phyloP scores from a whole-genome alignment of 2,113 vertebrate species.

The Corapipo altera region DNA sequence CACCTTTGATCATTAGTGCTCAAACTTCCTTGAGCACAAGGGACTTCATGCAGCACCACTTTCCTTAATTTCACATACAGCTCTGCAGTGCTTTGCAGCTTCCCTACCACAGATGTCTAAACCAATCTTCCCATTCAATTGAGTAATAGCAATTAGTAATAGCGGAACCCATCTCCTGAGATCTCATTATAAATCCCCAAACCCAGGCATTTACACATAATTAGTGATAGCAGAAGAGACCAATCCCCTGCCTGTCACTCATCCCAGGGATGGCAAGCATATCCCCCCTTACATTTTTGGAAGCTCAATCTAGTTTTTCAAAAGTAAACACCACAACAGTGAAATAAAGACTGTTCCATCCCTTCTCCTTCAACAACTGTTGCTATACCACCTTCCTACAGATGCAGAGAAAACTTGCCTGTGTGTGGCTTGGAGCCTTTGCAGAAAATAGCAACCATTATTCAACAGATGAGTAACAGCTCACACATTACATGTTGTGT shows the following conservation, averaged over 20 bases:
- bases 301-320: neutral
- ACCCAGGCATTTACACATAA: neutral
- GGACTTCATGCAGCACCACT: neutral
- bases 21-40: neutral
- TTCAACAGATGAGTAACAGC: slow-evolving; percentile 32
- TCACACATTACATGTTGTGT: neutral
- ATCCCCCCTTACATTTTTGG: neutral
- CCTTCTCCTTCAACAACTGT: neutral
- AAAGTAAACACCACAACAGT: neutral
- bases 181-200: slow-evolving; percentile 23
- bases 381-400: neutral
- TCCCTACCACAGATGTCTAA: neutral
- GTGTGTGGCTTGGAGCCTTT: neutral
- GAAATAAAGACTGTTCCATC: neutral
- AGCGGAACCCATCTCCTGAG: neutral
- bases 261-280: neutral
- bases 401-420: neutral
- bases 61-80: neutral
- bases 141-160: neutral
- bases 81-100: neutral
- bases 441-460: slow-evolving; percentile 6
- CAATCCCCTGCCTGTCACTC: neutral
- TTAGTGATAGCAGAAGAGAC: neutral
- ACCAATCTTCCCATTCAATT: neutral
- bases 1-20: neutral